A percentile compares a stretch with the other conserved stretches of the same genome.
These are phyloP conservation scores for Hyaena hyaena DNA, from an alignment of 2,113 vertebrate genomes.

Conservation along the genomic window DNA sequence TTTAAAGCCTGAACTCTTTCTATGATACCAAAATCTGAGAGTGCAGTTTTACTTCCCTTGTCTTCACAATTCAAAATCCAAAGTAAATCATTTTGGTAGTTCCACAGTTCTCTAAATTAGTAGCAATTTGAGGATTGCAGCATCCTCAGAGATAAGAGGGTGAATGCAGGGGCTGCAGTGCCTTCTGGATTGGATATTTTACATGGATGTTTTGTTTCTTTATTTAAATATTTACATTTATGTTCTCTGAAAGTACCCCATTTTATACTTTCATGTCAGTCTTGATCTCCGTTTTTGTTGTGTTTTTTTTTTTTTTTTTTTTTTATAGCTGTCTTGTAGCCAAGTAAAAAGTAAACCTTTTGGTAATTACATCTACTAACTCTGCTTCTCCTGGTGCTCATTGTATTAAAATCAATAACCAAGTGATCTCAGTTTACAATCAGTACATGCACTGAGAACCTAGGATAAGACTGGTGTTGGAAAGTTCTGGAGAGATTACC, in stretches of 20 bases:
- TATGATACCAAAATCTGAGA: neutral
- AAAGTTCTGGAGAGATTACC: neutral
- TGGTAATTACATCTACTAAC: neutral
- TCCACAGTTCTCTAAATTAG: slow-evolving; percentile 22
- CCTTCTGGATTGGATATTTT: neutral
- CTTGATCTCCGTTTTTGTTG: neutral
- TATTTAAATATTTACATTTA: neutral
- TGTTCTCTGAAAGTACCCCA: neutral
- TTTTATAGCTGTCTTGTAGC: neutral
- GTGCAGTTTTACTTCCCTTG: neutral
- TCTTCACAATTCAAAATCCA: slow-evolving; percentile 27
- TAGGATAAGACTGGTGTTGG: neutral
- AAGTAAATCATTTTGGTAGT: neutral
- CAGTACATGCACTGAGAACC: neutral
- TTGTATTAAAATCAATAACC: neutral
- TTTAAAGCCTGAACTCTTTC: slow-evolving; percentile 23
- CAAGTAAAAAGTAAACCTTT: neutral
- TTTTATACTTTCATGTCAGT: neutral
- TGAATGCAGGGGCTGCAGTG: neutral
- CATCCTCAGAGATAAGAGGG: neutral
- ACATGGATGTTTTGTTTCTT: neutral
- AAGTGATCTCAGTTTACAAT: neutral
- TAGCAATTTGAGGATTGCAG: neutral
- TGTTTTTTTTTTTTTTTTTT: too few species aligned
- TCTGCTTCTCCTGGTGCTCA: neutral